Base-by-base conservation (phyloP, 1,140 invertebrate species). In the Rhagoletis pomonella region DNA sequence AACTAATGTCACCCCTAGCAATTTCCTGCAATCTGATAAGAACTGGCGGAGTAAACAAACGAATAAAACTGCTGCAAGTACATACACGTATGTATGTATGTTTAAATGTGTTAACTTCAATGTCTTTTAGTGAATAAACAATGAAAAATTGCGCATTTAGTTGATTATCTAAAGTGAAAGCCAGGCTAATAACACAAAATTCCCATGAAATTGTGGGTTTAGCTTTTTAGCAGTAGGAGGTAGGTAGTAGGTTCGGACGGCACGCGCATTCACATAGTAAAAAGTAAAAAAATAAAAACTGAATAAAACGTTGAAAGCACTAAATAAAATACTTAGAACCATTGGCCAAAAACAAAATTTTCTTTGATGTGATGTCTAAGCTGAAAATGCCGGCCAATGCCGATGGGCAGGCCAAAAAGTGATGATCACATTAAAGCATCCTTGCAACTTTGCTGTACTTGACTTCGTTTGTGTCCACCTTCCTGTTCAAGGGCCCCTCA, bases 361-460 rank as follows among this genome's bases (percentile, higher is more conserved):
- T 39, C 67, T 69, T 69, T 69, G 67, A 69, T 69, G 67, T 44
- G 39, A 7, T 6, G 10, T 14, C 60, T 62, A 62, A 14, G 42
- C 64, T 3, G 14, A 0, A 3, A 39, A 47, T 1, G 42, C 42
- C 67, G 14, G 67, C 29, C 67, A 69, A 10, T 39, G 67, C 67
- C 67, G 39, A 3, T 7, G 39, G 42, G 4, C 4, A 44, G 42
- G 42, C 39, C 67, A 39, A 47, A 14, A 47, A 69, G 10, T 69
- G 67, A 4, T 12, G 67, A 39, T 69, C 67, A 69, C 29, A 10
- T 14, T 69, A 19, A 69, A 69, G 67, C 67, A 42, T 4, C 14
- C 14, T 69, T 17, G 39, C 14, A 69, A 69, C 67, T 69, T 69
- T 12, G 12, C 42, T 69, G 67, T 29, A 69, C 67, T 69, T 69